Evolutionary conservation across 1,140 invertebrate genomes (phyloP).

Genomic region (Cherax destructor): DNA sequence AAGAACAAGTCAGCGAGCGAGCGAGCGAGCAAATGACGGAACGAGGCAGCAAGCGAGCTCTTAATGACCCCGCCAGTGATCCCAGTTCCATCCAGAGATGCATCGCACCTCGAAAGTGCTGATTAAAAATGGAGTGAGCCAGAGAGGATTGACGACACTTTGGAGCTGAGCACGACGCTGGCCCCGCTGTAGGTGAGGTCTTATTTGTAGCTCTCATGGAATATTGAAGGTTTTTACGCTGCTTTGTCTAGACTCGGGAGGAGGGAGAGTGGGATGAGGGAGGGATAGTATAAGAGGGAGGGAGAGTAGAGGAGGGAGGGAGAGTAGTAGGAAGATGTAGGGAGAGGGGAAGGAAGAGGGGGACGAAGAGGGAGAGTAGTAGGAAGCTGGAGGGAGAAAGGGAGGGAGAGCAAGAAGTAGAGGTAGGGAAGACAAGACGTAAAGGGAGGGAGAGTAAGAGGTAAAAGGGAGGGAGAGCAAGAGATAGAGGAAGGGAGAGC

Average conservation of each 20-base stretch:
- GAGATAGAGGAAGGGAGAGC: too few species aligned
- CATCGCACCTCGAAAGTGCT: slow-evolving; percentile 14
- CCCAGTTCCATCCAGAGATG: slow-evolving; percentile 30
- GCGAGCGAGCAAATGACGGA: too few species aligned
- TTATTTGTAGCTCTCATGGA: slow-evolving; percentile 36
- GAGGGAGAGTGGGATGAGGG: background rate
- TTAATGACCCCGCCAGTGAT: slow-evolving; percentile 27
- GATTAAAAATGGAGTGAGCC: slow-evolving; percentile 33
- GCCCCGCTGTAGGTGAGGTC: slow-evolving; percentile 18
- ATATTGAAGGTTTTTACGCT: slow-evolving; percentile 31
- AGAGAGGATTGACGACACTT: slow-evolving; percentile 38
- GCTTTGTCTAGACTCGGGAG: background rate
- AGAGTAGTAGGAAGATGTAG: background rate
- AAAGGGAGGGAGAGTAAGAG: slow-evolving; percentile 1
- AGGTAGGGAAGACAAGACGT: background rate
- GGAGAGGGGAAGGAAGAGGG: background rate
- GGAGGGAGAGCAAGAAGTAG: background rate
- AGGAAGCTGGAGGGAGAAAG: background rate
- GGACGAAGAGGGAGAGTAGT: too few species aligned
- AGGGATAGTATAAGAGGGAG: background rate
- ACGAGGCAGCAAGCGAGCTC: background rate
- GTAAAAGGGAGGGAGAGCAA: too few species aligned
- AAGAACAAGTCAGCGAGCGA: too few species aligned
- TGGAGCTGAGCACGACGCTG: slow-evolving; percentile 7
- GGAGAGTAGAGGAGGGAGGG: background rate